Evolutionary conservation across 2,797 vertebrate genomes (phyloP), one percentile per base, ranked within the genome.

Genomic region (Gymnothorax javanicus): DNA sequence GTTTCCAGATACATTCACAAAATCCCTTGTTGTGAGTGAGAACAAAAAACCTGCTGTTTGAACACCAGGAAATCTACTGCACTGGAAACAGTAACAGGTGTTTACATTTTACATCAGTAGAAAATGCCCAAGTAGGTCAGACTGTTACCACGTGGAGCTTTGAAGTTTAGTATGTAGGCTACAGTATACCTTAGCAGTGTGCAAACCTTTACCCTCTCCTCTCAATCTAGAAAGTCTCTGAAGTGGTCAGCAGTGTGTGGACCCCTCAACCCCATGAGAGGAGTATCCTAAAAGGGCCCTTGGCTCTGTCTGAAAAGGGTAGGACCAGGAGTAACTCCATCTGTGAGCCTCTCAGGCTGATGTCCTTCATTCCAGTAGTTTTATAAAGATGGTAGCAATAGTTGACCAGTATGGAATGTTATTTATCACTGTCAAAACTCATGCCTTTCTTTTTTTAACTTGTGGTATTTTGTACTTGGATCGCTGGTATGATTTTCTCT

Each of bases 401-500:
- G 91, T 91, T 89, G 88, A 88, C 90, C 64, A 69, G 88, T 90
- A 4, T 67, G 13, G 58, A 13, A 9, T 13, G 85, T 71, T 79
- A 77, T 85, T 75, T 89, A 90, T 89, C 86, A 88, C 88, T 88
- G 89, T 52, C 62, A 6, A 25, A 50, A 69, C 17, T 67, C 15
- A 56, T 33, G 25, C 88, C 89, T 77, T 25, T 84, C 77, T 86
- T 33, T 58, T 73, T 67, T 17, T 83, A 59, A 52, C 85, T 81
- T 90, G 84, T 89, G 87, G 88, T 88, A 59, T 85, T 88, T 25
- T 9, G 17, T 85, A 77, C 84, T 88, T 86, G 43, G 88, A 85
- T 86, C 88, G 83, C 82, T 79, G 17, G 52, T 43, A 43, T 67
- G 15, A 15, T 17, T 77, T 50, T 52, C 52, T 77, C 33, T 12